Evolutionary conservation across 2,797 vertebrate genomes (phyloP).

Genomic region (Octomys mimax): DNA sequence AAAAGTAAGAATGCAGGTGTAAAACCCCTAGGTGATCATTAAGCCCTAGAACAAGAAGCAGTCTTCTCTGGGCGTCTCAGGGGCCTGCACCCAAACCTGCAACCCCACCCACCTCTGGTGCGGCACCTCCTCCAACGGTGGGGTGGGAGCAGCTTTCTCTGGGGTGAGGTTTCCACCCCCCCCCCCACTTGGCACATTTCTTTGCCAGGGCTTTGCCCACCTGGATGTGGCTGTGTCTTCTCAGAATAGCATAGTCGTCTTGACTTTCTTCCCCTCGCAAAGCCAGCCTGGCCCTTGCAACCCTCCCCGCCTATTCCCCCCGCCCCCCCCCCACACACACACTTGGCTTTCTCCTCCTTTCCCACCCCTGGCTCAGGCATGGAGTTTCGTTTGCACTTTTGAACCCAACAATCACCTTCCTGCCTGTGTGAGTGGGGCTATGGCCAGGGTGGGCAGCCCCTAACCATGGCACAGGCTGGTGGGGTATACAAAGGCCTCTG

Average conservation of each 20-base stretch:
- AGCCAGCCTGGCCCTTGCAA: no score
- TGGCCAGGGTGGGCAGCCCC: not conserved
- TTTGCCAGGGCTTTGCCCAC: not conserved
- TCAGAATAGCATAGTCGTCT: fast-evolving
- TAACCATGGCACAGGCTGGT: conserved; percentile 31
- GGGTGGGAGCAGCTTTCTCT: not conserved
- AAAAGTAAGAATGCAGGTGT: not conserved
- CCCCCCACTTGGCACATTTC: not conserved
- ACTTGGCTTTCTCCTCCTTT: not conserved
- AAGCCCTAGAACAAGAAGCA: not conserved
- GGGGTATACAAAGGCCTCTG: not conserved
- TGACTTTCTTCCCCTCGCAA: not conserved
- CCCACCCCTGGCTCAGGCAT: not conserved
- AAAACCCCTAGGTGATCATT: not conserved
- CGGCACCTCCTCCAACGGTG: not conserved
- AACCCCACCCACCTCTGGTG: no score
- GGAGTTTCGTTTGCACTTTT: conserved; percentile 83
- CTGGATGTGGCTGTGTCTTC: no score
- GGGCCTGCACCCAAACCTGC: not conserved
- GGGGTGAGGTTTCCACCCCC: no score
- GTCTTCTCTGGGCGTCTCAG: no score
- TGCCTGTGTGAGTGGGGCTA: not conserved
- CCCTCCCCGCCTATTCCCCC: not conserved
- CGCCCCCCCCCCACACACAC: no score
- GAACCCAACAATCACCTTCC: conserved; percentile 81